phyloP scores from a whole-genome alignment of 2,113 vertebrate genomes.

The Sinocyclocheilus anophthalmus region DNA sequence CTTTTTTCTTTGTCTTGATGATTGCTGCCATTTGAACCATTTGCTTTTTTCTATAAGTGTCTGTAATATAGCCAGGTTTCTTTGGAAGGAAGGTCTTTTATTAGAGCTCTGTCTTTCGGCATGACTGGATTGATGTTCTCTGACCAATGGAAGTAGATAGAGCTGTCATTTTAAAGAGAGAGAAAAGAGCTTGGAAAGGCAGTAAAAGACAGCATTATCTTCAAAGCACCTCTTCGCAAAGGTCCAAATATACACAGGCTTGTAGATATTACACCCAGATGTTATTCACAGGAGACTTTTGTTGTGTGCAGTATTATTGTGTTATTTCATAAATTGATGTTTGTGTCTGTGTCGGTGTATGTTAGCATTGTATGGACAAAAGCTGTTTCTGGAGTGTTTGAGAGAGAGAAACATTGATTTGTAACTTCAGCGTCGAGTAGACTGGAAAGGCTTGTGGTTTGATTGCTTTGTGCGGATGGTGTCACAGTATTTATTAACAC shows the following conservation, averaged over 20 bases:
- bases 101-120: background rate
- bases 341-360: background rate
- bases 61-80: background rate
- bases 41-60: background rate
- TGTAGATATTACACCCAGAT: background rate
- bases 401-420: background rate
- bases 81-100: background rate
- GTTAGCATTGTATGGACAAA: background rate
- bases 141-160: background rate
- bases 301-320: background rate
- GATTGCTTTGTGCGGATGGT: slow-evolving; percentile 8
- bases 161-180: background rate
- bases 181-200: background rate
- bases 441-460: background rate
- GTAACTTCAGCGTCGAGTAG: background rate
- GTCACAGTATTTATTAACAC: slow-evolving; percentile 17
- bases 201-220: background rate
- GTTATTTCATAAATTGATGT: background rate
- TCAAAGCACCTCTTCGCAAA: background rate
- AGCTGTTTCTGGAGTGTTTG: background rate
- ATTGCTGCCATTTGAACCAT: slow-evolving; percentile 5
- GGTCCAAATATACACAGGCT: background rate
- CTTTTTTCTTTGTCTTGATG: background rate
- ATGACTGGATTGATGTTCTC: background rate
- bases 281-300: background rate